Conservation (phyloP, 2,797 vertebrate genomes). For the Bradypus variegatus region DNA sequence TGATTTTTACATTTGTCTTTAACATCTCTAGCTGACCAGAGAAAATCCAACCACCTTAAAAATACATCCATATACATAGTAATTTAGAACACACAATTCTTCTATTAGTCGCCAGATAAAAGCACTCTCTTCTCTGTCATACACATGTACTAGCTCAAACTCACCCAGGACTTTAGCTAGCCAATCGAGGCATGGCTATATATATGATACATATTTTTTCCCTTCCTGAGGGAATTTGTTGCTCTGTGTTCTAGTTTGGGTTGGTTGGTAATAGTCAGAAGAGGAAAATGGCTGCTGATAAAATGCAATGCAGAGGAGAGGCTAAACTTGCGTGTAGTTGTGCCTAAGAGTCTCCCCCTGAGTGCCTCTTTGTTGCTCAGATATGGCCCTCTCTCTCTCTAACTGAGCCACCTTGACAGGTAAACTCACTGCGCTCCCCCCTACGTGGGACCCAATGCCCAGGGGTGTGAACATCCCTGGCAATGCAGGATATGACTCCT, state of each 20-base stretch:
- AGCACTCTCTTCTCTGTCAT: background rate
- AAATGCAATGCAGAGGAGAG: conserved; percentile 3
- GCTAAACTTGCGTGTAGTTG: no score
- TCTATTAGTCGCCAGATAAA: background rate
- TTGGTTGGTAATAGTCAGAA: background rate
- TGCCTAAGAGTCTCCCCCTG: no score
- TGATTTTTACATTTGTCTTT: background rate
- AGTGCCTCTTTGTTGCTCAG: no score
- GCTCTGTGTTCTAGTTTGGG: conserved; percentile 2
- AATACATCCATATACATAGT: background rate
- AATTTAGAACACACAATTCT: background rate
- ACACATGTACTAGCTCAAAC: background rate
- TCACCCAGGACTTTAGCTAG: background rate
- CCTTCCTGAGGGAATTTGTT: background rate
- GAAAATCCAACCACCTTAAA: conserved; percentile 1
- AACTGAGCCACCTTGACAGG: no score
- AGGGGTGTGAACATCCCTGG: no score
- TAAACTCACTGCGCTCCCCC: no score
- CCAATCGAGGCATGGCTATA: background rate
- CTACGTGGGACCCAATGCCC: no score
- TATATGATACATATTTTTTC: background rate
- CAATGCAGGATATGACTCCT: no score
- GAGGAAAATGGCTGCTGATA: background rate
- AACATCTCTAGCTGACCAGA: background rate
- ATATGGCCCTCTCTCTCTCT: no score